Conservation (phyloP, 2,888 invertebrate genomes). For the Erannis defoliaria region DNA sequence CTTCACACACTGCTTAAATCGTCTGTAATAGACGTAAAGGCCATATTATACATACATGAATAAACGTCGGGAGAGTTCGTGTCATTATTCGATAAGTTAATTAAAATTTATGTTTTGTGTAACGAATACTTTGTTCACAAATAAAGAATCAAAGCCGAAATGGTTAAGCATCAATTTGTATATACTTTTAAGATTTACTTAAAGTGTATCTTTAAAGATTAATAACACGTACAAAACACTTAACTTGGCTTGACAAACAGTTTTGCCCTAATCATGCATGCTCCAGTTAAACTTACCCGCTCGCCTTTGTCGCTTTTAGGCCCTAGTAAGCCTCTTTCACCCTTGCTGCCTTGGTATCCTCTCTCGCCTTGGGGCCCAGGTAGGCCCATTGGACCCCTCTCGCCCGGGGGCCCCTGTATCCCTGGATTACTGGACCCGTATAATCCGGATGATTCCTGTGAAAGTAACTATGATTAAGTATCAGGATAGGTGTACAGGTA, state of each 20-base stretch:
- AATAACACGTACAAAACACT: slow-evolving; percentile 22
- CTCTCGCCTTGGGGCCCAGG: slow-evolving; percentile 89
- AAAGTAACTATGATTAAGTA: slow-evolving; percentile 61
- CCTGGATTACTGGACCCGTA: slow-evolving; percentile 85
- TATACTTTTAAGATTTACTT: no score
- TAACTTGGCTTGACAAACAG: slow-evolving; percentile 30
- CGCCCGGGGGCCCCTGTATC: slow-evolving; percentile 89
- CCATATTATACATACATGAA: no score
- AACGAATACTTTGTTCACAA: no score
- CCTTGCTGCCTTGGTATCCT: slow-evolving; percentile 87
- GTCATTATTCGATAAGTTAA: no score
- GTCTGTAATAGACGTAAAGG: no score
- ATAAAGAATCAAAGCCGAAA: no score
- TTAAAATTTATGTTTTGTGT: no score
- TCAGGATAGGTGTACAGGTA: slow-evolving; percentile 40
- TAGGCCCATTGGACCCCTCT: slow-evolving; percentile 89
- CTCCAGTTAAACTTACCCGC: slow-evolving; percentile 86
- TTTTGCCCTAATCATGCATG: slow-evolving; percentile 50
- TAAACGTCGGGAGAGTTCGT: no score
- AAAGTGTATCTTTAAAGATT: no score
- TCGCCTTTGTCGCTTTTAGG: slow-evolving; percentile 91
- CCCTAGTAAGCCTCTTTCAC: slow-evolving; percentile 87
- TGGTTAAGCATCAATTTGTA: no score
- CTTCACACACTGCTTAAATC: no score
- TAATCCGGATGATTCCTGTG: slow-evolving; percentile 82